phyloP scores from a whole-genome alignment of 53 echinoderm and acorn worm genomes.

The Patiria pectinifera region DNA sequence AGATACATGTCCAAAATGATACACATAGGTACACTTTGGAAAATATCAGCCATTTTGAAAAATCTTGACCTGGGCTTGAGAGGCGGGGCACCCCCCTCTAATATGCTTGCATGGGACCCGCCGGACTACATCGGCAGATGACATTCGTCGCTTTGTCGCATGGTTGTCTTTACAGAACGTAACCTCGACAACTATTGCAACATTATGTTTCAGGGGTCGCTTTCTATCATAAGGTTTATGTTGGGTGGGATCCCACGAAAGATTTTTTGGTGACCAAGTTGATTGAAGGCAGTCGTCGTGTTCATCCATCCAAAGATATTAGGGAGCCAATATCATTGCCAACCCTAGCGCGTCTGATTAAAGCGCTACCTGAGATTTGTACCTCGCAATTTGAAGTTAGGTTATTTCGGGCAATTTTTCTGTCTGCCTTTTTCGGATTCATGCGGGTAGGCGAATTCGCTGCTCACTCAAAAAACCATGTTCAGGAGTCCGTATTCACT shows the following conservation, averaged over 20 bases:
- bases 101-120: no score
- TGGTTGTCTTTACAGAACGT: slow-evolving; percentile 14
- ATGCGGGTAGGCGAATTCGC: no score
- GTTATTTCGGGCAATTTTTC: neutral
- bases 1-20: no score
- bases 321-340: slow-evolving; percentile 8
- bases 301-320: neutral
- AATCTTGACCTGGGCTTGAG: no score
- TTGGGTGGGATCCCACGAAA: neutral
- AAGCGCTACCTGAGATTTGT: neutral
- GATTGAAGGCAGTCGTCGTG: slow-evolving; percentile 27
- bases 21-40: no score
- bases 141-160: slow-evolving; percentile 30
- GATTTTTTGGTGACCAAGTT: slow-evolving; percentile 25
- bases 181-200: slow-evolving; percentile 28
- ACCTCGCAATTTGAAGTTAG: neutral
- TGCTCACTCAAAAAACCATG: no score
- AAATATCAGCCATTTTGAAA: no score
- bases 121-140: neutral
- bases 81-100: no score
- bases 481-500: no score
- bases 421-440: slow-evolving; percentile 29
- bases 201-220: slow-evolving; percentile 29
- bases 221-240: neutral
- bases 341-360: neutral